phyloP scores from a whole-genome alignment of 1,140 invertebrate species.

The Leptopilina boulardi region DNA sequence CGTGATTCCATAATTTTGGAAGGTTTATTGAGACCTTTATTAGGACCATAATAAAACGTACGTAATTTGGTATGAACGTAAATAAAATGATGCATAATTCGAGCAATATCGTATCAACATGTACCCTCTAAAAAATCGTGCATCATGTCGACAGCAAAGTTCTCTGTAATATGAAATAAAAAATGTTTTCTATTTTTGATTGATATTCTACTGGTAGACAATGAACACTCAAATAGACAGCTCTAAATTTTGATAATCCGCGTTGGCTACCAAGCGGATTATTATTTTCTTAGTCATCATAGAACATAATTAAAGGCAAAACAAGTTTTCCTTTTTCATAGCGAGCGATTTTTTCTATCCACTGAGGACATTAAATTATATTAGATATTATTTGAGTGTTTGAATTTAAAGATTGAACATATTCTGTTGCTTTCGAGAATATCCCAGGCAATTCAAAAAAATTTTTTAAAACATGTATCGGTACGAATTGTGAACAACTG shows the following conservation, averaged over 20 bases:
- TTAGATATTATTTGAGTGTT: background rate
- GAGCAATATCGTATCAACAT: too few relatives aligned
- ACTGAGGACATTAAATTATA: background rate
- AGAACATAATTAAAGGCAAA: background rate
- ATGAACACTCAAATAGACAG: background rate
- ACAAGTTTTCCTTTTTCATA: background rate
- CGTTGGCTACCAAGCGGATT: background rate
- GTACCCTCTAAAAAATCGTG: too few relatives aligned
- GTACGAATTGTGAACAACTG: background rate
- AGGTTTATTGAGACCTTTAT: slow-evolving; percentile 40
- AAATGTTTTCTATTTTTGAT: background rate
- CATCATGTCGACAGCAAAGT: too few relatives aligned
- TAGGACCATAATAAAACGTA: slow-evolving; percentile 37
- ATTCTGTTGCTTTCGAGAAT: background rate
- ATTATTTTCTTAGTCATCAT: background rate
- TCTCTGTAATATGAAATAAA: background rate
- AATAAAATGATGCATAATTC: slow-evolving; percentile 40
- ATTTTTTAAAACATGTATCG: background rate
- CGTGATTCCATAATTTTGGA: slow-evolving; percentile 34
- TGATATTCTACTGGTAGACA: background rate
- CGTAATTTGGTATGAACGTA: slow-evolving; percentile 33
- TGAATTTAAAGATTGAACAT: background rate
- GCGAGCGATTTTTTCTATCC: background rate
- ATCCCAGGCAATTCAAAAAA: background rate
- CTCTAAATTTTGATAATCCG: background rate